Conservation (phyloP, 2,113 vertebrate genomes). For the Dolichotis patagonum region DNA sequence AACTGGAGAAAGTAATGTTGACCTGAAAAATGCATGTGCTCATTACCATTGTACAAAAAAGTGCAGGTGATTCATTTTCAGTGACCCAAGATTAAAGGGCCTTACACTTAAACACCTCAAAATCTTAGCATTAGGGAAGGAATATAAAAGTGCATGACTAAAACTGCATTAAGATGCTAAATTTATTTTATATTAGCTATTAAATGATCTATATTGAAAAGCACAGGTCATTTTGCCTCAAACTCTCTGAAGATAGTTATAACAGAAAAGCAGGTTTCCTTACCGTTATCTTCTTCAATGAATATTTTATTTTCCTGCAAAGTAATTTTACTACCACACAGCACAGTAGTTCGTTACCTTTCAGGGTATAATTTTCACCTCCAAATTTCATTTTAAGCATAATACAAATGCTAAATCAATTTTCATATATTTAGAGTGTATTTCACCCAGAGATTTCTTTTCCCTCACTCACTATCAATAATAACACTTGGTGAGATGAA, state of each 20-base stretch:
- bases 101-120: not conserved
- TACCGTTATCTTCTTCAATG: conserved; percentile 32
- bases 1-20: not conserved
- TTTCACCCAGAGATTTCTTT: conserved; percentile 7
- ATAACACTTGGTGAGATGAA: not conserved
- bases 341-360: conserved; percentile 40
- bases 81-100: not conserved
- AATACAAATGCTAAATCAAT: conserved; percentile 12
- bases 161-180: conserved; percentile 44
- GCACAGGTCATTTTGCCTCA: conserved; percentile 49
- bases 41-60: not conserved
- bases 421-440: conserved; percentile 35
- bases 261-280: conserved; percentile 57
- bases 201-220: conserved; percentile 61
- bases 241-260: conserved; percentile 25
- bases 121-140: not conserved
- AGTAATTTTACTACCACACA: conserved; percentile 38
- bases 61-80: not conserved
- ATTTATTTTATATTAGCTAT: conserved; percentile 62
- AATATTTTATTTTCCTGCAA: conserved; percentile 37
- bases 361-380: conserved; percentile 32
- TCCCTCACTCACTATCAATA: not conserved
- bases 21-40: not conserved
- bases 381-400: conserved; percentile 24
- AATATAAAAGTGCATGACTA: conserved; percentile 14